Base-by-base conservation (phyloP, 2,113 vertebrate genomes). In the Jacana jacana region DNA sequence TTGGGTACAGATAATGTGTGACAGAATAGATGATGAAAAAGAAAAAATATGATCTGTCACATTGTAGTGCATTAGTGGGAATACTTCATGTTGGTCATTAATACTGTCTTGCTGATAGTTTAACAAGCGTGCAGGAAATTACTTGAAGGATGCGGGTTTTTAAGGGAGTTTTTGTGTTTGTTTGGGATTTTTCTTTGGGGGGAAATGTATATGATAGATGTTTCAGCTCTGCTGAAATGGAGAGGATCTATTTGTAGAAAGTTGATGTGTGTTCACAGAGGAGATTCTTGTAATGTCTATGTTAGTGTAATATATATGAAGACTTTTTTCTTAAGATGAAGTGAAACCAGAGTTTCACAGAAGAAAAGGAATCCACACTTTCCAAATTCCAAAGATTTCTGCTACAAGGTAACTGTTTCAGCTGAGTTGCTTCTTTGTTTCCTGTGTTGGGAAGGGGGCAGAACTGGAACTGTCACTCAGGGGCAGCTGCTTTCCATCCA, bases 341-440 rank as follows among this genome's bases (percentile, higher is more conserved):
- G 8, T 7, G 0, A 49, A 79, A 69, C 0, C 0, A 42, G 2
- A 73, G n/a, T 54, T 93, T 82, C 46, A 31, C 37, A 61, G 44
- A 49, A 49, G 37, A 81, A 71, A 22, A 81, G 20, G 25, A 79
- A 57, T 86, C 39, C 37, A 4, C 13, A 27, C 10, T 61, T 14
- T 48, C 44, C 37, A 30, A 57, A 58, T 46, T 76, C 23, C 39
- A 70, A 69, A 39, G 27, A 37, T 66, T 77, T 76, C 52, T 80
- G 23, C 44, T 78, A 13, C 72, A 20, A 75, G 78, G 14, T 69
- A 84, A 1, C 9, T 49, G 1, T 55, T 84, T 65, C 22, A 11
- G 7, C 25, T 37, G 11, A 58, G 39, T 55, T 84, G 25, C 81
- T 94, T 61, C 33, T 79, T 68, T 91, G 39, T 71, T 25, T 81